These are phyloP conservation scores for Argyresthia goedartella DNA, from an alignment of 2,888 invertebrate genomes.

Conservation along the genomic window DNA sequence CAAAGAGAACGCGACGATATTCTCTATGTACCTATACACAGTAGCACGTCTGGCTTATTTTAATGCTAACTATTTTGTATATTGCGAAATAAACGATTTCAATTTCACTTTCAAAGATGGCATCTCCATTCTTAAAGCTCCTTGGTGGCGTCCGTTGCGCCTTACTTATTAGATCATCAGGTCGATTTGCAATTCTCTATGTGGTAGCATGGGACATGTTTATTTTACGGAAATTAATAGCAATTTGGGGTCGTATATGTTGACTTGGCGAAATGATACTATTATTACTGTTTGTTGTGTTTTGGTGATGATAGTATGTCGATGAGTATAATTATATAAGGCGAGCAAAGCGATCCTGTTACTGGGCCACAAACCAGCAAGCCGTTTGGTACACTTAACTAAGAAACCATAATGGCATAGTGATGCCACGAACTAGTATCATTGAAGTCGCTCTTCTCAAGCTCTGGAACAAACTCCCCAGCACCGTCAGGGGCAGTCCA, in stretches of 20 bases:
- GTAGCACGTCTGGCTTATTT: too few species aligned
- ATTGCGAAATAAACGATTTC: too few species aligned
- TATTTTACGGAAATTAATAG: constrained; percentile 69
- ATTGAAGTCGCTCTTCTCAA: too few species aligned
- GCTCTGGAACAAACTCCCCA: too few species aligned
- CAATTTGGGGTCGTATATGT: constrained; percentile 49
- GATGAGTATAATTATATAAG: background rate
- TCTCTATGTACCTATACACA: too few species aligned
- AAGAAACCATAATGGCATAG: background rate
- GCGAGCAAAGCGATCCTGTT: background rate
- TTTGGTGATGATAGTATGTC: background rate
- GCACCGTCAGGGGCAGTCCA: too few species aligned
- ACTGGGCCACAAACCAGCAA: background rate
- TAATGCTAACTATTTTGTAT: too few species aligned
- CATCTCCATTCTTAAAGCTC: too few species aligned
- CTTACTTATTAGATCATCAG: constrained; percentile 68
- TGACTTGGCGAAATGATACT: constrained; percentile 45
- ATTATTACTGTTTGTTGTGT: constrained; percentile 14
- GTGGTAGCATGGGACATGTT: constrained; percentile 52
- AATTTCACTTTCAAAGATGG: too few species aligned
- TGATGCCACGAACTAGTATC: too few species aligned
- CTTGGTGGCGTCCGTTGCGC: constrained; percentile 18
- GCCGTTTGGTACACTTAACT: too few species aligned
- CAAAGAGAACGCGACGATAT: too few species aligned
- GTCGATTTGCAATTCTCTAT: constrained; percentile 68